These are phyloP conservation scores for Schizotus pectinicornis DNA, from an alignment of 2,888 invertebrate species.

Conservation along the genomic window DNA sequence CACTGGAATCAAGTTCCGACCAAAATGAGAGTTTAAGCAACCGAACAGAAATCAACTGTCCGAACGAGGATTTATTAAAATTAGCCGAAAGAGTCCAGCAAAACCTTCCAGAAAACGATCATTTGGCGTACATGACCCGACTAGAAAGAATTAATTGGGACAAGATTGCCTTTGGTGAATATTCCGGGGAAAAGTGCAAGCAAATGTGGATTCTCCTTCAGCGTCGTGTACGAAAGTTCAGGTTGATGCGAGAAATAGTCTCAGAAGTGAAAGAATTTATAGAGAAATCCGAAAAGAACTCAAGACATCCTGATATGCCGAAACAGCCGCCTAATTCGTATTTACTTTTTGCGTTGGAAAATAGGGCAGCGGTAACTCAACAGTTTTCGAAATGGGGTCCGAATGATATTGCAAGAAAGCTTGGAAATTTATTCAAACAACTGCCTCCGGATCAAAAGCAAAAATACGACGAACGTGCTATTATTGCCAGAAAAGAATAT, in stretches of 20 bases:
- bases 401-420: conserved; percentile 57
- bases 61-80: too few relatives aligned
- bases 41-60: too few relatives aligned
- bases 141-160: conserved; percentile 58
- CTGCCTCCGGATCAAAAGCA: conserved; percentile 55
- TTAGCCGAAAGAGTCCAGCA: conserved; percentile 45
- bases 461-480: conserved; percentile 59
- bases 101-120: conserved; percentile 56
- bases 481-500: conserved; percentile 32
- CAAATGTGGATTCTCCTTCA: conserved; percentile 57
- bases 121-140: conserved; percentile 52
- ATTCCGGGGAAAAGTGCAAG: conserved; percentile 58
- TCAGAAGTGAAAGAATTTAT: conserved; percentile 59
- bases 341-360: conserved; percentile 10
- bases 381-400: neutral
- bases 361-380: neutral
- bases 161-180: conserved; percentile 55
- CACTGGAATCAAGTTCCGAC: too few relatives aligned
- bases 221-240: conserved; percentile 56
- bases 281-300: conserved; percentile 48
- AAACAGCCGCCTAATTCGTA: conserved; percentile 16
- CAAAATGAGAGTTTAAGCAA: too few relatives aligned
- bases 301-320: conserved; percentile 9
- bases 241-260: conserved; percentile 58
- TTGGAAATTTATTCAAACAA: conserved; percentile 59